Evolutionary conservation across 2,888 invertebrate species (phyloP), one percentile per base, ranked within the genome.

Genomic region (Rotaria socialis): DNA sequence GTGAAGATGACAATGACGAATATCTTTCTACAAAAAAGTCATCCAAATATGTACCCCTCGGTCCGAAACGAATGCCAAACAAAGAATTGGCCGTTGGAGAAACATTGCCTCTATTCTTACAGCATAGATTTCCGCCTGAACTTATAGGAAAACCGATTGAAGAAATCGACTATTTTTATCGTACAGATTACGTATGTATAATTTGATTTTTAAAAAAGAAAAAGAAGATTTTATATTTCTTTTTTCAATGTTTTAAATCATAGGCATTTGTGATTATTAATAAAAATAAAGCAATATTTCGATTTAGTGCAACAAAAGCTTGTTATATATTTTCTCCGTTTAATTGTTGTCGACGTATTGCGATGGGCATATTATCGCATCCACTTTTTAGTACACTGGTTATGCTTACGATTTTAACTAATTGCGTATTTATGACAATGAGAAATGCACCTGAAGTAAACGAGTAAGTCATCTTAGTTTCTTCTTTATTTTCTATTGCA

Each of bases 261-360:
- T 35, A 97, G 97, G 96, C 96, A 92, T 97, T 97, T 94, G 95
- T 96, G 94, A 97, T 98, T 91, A 94, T 98, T 93, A 97, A 96
- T 93, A 96, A 94, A 94, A 97, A 97, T 93, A 96, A 95, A 94
- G 96, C 96, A 93, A 96, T 98, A 94, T 97, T 96, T 94, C 94
- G 97, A 93, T 98, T 98, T 94, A 96, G 96, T 93, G 96, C 97
- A 92, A 95, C 95, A 91, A 94, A 96, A 93, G 96, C 96, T 92
- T 93, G 97, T 93, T 97, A 95, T 94, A 93, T 96, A 92, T 94
- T 98, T 92, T 94, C 95, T 93, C 97, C 97, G 89, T 97, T 97
- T 93, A 97, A 97, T 93, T 96, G 96, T 89, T 94, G 97, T 93
- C 95, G 97, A 93, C 94, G 96, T 93, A 95, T 95, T 93, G 97